Evolutionary conservation across 2,888 invertebrate genomes (phyloP).

Genomic region (Ophion costatus): DNA sequence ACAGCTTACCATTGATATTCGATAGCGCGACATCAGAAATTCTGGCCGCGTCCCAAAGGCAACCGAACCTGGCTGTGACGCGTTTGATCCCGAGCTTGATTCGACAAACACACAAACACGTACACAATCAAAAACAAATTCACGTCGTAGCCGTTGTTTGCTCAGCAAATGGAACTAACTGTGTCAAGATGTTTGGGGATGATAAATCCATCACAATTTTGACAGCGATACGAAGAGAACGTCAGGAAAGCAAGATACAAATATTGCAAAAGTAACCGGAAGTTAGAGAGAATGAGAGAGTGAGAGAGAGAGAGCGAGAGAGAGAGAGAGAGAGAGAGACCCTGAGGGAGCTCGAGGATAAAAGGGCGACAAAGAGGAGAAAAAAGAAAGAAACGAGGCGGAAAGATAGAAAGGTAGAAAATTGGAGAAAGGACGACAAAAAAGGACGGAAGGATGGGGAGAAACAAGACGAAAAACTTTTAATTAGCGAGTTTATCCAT

Average conservation of each 20-base stretch:
- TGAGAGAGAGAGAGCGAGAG: not conserved
- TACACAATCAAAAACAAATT: conserved; percentile 2
- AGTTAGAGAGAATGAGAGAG: not conserved
- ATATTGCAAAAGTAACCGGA: too few species aligned
- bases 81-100: conserved; percentile 32
- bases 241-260: too few species aligned
- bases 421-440: not conserved
- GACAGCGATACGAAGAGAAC: not conserved
- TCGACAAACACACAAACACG: not conserved
- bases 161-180: not conserved
- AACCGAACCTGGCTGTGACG: conserved; percentile 9
- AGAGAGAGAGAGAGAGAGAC: conserved; percentile 9
- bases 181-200: not conserved
- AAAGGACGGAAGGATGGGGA: conserved; percentile 40
- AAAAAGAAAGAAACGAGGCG: not conserved
- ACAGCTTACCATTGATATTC: not conserved
- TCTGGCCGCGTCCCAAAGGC: not conserved
- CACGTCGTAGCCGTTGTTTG: not conserved
- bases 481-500: conserved; percentile 81
- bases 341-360: conserved; percentile 1
- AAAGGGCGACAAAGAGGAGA: not conserved
- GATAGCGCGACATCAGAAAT: conserved; percentile 2
- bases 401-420: conserved; percentile 11
- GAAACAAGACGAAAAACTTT: conserved; percentile 74
- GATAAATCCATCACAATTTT: not conserved